Percentiles rank a stretch among this genome's conserved stretches.
phyloP scores from a whole-genome alignment of 2,888 invertebrate species.

The Horisme vitalbata region DNA sequence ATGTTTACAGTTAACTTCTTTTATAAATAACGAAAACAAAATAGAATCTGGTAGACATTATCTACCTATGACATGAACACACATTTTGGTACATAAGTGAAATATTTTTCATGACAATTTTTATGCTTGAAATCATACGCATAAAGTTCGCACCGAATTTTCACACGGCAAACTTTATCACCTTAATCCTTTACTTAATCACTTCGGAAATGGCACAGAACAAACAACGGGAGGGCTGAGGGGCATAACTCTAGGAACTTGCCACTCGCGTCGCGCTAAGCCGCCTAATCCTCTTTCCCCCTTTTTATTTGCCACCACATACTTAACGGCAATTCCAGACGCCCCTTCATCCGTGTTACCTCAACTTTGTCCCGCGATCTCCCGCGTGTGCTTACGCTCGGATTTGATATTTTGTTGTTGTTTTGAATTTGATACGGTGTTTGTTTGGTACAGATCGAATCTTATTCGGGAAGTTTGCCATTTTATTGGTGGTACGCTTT shows the following conservation, averaged over 20 bases:
- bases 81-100: too few relatives aligned
- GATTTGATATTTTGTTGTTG: slow-evolving; percentile 32
- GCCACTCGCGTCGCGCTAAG: slow-evolving; percentile 63
- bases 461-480: slow-evolving; percentile 19
- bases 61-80: too few relatives aligned
- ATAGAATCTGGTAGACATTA: too few relatives aligned
- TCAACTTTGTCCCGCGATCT: slow-evolving; percentile 36
- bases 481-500: slow-evolving; percentile 9
- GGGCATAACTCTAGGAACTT: slow-evolving; percentile 63
- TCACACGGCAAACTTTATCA: slow-evolving; percentile 29
- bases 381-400: slow-evolving; percentile 36
- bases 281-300: slow-evolving; percentile 71
- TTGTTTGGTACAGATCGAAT: slow-evolving; percentile 27
- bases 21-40: neutral
- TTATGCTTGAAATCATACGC: slow-evolving; percentile 1
- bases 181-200: slow-evolving; percentile 66
- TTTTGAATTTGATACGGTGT: slow-evolving; percentile 34
- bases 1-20: neutral
- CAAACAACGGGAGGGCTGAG: slow-evolving; percentile 64
- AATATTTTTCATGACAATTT: neutral
- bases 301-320: slow-evolving; percentile 72
- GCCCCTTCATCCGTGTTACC: slow-evolving; percentile 54
- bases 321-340: slow-evolving; percentile 73
- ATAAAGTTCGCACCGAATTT: slow-evolving; percentile 10
- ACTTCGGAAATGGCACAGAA: slow-evolving; percentile 65